Evolutionary conservation across 1,140 invertebrate species (phyloP).

Genomic region (Glossosoma conforme): DNA sequence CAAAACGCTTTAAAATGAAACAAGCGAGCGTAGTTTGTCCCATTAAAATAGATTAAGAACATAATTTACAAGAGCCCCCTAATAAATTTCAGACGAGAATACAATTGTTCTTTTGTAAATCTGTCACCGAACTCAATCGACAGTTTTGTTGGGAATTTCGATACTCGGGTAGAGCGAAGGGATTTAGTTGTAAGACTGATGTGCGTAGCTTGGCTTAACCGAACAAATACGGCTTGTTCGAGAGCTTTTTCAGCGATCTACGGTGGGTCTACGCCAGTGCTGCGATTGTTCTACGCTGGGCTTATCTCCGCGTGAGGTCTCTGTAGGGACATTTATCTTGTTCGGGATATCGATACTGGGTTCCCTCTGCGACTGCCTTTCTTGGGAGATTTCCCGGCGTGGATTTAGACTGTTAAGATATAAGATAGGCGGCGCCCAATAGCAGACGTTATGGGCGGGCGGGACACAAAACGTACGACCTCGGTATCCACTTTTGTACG

Average conservation of each 20-base stretch:
- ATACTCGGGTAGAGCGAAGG: neutral
- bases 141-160: neutral
- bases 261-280: neutral
- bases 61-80: conserved; percentile 3
- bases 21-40: too few species aligned
- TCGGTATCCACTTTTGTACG: too few species aligned
- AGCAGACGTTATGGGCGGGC: too few species aligned
- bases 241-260: neutral
- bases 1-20: too few species aligned
- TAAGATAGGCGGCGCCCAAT: conserved; percentile 15
- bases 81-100: neutral
- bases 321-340: conserved; percentile 30
- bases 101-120: neutral
- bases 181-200: neutral
- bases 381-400: conserved; percentile 23
- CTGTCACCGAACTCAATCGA: neutral
- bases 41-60: too few species aligned
- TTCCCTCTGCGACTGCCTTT: conserved; percentile 29
- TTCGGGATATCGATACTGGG: conserved; percentile 29
- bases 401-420: conserved; percentile 19
- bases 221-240: conserved; percentile 1
- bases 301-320: conserved; percentile 22
- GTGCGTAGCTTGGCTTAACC: neutral
- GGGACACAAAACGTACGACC: too few species aligned
- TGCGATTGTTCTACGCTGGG: conserved; percentile 19